Base-by-base conservation (phyloP, 2,888 invertebrate genomes). In the Drosophila recens region DNA sequence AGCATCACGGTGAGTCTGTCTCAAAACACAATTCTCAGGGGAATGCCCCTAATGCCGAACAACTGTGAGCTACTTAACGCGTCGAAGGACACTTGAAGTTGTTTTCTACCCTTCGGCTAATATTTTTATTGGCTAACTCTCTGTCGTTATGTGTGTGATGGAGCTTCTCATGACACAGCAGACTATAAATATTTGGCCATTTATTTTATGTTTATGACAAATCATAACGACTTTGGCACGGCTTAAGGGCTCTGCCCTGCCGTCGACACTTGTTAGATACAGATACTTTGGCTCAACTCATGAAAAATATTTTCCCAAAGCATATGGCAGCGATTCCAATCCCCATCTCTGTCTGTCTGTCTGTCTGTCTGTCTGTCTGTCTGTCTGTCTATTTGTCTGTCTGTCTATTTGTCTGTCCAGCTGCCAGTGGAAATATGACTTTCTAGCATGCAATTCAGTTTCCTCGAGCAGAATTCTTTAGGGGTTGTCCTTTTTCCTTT, bases 181-280 rank as follows among this genome's bases (percentile, higher is more conserved):
- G 71, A 73, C 82, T 69, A 87, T 88, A 87, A 87, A 87, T 87
- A 88, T 88, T 88, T 87, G 79, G 88, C 85, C 88, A 83, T 87
- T 87, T 87, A 87, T 87, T 87, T 87, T 87, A 87, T 87, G 88
- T 87, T 87, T 88, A 87, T 88, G 85, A 83, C 87, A 80, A 88
- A 87, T 84, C 83, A 87, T 87, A 87, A 87, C 88, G 87, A 83
- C 87, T 87, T 87, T 74, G 77, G 87, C 79, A 67, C 64, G 68
- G 86, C 84, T 84, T 83, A 83, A 83, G 81, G 83, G 79, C 80
- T 83, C 67, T 79, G 79, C 49, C 66, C 79, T 72, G 83, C 71
- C 75, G 82, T 74, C 83, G 79, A 78, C 84, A 84, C 84, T 84
- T 84, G 86, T 83, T 79, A 79, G 86, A 75, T 80, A 86, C 74